Percentiles rank a stretch among this genome's conserved stretches.
These are phyloP conservation scores for Pantherophis vulpinus DNA, from an alignment of 2,797 vertebrate species.

Conservation along the genomic window DNA sequence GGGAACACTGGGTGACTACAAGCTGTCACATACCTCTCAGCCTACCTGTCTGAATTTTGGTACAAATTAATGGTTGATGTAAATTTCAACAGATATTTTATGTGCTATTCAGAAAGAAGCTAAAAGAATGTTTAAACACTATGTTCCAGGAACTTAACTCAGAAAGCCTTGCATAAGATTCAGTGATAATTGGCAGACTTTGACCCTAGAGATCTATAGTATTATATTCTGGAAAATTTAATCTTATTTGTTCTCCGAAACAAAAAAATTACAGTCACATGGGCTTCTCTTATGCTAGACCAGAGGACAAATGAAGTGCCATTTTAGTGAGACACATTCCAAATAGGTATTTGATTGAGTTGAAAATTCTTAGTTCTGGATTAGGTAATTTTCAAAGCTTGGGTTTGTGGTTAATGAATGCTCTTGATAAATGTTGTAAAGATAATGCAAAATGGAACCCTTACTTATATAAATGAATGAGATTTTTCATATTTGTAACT, in stretches of 20 bases:
- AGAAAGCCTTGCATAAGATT: neutral
- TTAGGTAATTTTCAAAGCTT: neutral
- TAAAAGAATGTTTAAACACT: neutral
- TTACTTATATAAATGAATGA: neutral
- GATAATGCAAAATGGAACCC: neutral
- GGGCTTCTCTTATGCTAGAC: neutral
- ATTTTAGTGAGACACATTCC: neutral
- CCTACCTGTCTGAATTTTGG: neutral
- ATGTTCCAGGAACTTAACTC: neutral
- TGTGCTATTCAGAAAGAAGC: neutral
- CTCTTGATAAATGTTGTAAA: neutral
- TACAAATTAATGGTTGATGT: neutral
- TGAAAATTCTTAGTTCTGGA: neutral
- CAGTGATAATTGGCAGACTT: neutral
- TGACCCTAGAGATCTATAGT: neutral
- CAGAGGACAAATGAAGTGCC: neutral
- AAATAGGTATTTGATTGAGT: neutral
- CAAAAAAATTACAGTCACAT: neutral
- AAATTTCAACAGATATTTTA: neutral
- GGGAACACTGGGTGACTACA: neutral
- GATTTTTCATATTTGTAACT: neutral
- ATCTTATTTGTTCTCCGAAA: neutral
- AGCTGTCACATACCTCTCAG: neutral
- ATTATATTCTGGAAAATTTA: neutral
- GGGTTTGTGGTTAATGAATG: neutral